Percentiles rank a stretch among this genome's conserved stretches.
Conservation (phyloP, 1,140 invertebrate species). For the Aleiodes sp. region DNA sequence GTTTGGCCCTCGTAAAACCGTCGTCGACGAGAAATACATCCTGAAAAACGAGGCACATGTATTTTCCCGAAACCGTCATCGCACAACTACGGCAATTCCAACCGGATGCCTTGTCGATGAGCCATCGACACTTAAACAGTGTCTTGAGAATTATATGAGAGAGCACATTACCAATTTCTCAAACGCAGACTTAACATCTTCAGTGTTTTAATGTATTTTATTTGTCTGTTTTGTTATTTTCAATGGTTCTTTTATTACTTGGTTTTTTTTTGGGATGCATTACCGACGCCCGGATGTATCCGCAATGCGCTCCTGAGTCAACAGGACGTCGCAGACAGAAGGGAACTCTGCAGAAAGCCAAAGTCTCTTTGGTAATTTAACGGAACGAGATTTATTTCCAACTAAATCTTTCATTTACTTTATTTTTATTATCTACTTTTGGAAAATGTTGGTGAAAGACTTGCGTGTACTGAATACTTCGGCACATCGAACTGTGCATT, state of each 20-base stretch:
- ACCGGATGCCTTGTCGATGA: constrained; percentile 30
- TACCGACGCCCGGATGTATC: constrained; percentile 9
- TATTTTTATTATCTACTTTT: constrained; percentile 8
- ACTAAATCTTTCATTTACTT: constrained; percentile 36
- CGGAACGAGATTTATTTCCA: constrained; percentile 42
- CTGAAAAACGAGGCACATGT: constrained; percentile 5
- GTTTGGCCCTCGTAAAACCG: constrained; percentile 9
- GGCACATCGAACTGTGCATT: constrained; percentile 16
- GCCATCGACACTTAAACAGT: constrained; percentile 23
- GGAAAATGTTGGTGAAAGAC: not conserved
- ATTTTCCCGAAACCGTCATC: not conserved
- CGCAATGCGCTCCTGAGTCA: constrained; percentile 30
- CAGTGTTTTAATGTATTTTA: too few relatives aligned
- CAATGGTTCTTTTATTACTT: not conserved
- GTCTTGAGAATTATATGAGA: not conserved
- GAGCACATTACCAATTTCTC: not conserved
- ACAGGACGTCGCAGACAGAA: constrained; percentile 34
- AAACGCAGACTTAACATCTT: not conserved
- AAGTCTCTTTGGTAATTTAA: constrained; percentile 33
- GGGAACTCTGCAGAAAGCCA: not conserved
- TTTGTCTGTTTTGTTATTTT: too few relatives aligned
- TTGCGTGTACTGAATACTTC: not conserved
- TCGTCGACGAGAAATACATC: constrained; percentile 16
- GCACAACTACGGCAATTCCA: not conserved
- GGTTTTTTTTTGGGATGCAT: not conserved